Base-by-base conservation (phyloP, 64 coral and sea anemone genomes). In the Montipora foliosa region DNA sequence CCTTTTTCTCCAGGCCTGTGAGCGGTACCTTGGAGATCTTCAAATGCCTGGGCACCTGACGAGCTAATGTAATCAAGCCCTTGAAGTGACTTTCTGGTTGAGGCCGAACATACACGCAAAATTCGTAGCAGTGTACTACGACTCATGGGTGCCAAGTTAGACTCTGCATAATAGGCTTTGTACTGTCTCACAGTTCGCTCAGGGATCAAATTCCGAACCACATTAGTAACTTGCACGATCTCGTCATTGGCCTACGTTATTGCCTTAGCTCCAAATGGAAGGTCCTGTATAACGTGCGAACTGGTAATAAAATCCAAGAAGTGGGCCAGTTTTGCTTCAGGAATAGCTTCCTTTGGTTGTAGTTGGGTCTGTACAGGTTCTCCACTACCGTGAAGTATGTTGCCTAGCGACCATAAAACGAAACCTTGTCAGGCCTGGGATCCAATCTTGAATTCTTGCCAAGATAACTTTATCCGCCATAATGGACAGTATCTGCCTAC, bases 61-160 rank as follows among this genome's bases (percentile, higher is more conserved):
- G 71, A 66, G 85, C 70, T 87, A 61, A 90, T 76, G 13, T 94
- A 90, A 57, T 94, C 87, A 76, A 90, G 68, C 29, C 88, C 93
- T 90, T 94, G 93, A 64, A 94, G 64, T 1, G 93, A 84, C 79
- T 94, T 94, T 44, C 79, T 47, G 67, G 76, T 59, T 25, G 87
- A 94, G 22, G 79, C 87, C 20, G 93, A 94, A 84, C 93, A 94
- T 14, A 94, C 87, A 77, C 74, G 75, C 29, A 90, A 64, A 94
- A 90, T 95, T 78, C 75, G 82, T 15, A 88, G 71, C 4, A 95
- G 57, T 0, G 88, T 90, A 48, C 88, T 90, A 24, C 59, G 75
- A 49, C 76, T 90, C 74, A 90, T 60, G 77, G 75, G 88, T 13
- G 25, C 47, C 11, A 95, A 95, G 44, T 84, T 69, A 21, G 53